These are phyloP conservation scores for Parazoanthus atlanticus DNA, from an alignment of 92 coral and sea anemone species.

Conservation along the genomic window DNA sequence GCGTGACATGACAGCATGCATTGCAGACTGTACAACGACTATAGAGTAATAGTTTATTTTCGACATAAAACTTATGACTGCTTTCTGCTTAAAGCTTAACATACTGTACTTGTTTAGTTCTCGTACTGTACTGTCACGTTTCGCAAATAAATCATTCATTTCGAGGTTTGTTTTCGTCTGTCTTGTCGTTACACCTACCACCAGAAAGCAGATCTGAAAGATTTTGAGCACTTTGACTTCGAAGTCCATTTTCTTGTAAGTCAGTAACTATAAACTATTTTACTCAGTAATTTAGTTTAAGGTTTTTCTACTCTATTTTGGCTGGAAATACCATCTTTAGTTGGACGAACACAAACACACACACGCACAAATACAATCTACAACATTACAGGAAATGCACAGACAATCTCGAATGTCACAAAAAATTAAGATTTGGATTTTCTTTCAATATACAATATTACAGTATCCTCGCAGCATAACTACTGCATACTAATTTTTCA, in stretches of 20 bases:
- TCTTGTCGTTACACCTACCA: conserved; percentile 14
- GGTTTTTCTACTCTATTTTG: conserved; percentile 35
- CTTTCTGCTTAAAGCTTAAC: conserved; percentile 88
- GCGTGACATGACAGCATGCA: conserved; percentile 36
- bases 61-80: conserved; percentile 96
- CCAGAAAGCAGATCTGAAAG: conserved; percentile 56
- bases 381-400: conserved; percentile 43
- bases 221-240: conserved; percentile 46
- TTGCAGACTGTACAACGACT: conserved; percentile 68
- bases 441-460: conserved; percentile 73
- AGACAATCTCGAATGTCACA: conserved; percentile 61
- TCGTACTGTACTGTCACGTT: conserved; percentile 34
- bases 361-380: conserved; percentile 22
- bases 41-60: conserved; percentile 93
- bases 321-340: conserved; percentile 57
- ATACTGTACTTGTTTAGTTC: conserved; percentile 61
- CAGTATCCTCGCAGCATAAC: conserved; percentile 48
- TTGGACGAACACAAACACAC: conserved; percentile 44
- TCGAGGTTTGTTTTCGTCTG: conserved; percentile 57
- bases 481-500: conserved; percentile 60
- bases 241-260: conserved; percentile 46
- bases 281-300: conserved; percentile 28
- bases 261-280: conserved; percentile 26
- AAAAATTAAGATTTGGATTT: conserved; percentile 71
- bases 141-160: conserved; percentile 72